Base-by-base conservation (phyloP, 1,140 invertebrate genomes). In the Drosophila chauvacae region DNA sequence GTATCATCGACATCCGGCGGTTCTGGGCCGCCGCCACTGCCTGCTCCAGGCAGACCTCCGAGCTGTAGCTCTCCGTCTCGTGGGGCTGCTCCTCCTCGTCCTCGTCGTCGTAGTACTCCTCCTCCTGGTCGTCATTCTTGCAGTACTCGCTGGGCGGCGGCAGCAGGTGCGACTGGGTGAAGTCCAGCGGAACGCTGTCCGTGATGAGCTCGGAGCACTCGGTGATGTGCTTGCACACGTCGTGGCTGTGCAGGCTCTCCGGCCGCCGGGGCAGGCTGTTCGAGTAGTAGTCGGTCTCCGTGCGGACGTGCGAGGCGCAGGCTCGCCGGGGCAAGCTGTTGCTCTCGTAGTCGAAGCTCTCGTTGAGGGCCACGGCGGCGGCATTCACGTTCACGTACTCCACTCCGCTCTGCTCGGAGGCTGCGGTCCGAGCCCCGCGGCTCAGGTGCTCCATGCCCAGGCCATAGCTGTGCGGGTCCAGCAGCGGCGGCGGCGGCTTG, bases 271-370 rank as follows among this genome's bases (percentile, higher is more conserved):
- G 92, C 68, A 93, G 53, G 55, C 92, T 92, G 28, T 92, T 80
- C 4, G 91, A 90, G n/a, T 80, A 87, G 66, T 79, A 92, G 20
- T 92, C 91, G 39, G 81, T 81, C 28, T 91, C 88, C 53, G 76
- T 77, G 18, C 80, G 80, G 14, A 70, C 80, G 44, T 92, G 91
- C 41, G 90, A 91, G 48, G 78, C 81, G 47, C 92, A 92, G 3
- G 88, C 60, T 2, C 90, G 69, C 0, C 92, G 64, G 0, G 92
- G 92, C 60, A 93, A 68, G 33, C 92, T 93, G 47, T 92, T 92
- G 53, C 90, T 85, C 59, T 93, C 92, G 48, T 91, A 93, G 56
- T 91, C 91, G 51, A 91, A 92, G 26, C 84, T 86, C 55, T 90
- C 85, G 13, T 90, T 90, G 0, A 90, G 63, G 0, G 90, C 87